Evolutionary conservation across 2,797 vertebrate species (phyloP), one percentile per base, ranked within the genome.

Genomic region (Lutjanus argentimaculatus): DNA sequence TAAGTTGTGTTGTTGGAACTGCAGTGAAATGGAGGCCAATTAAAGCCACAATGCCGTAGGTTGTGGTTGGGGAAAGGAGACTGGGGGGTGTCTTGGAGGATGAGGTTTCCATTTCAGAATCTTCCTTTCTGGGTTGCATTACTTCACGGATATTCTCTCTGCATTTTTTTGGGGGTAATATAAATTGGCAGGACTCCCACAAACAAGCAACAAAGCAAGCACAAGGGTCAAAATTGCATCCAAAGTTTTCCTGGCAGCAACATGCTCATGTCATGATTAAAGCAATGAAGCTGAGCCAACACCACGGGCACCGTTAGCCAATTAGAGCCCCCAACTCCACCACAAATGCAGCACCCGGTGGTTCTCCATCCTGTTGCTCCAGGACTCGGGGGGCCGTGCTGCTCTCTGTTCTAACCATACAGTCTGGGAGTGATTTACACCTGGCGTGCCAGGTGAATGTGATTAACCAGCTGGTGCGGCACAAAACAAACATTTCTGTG

Each of bases 221-320:
- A 79, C 63, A 73, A 74, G 81, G 84, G 85, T 88, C 87, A 87
- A 77, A 90, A 84, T 48, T 72, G 75, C 52, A 73, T 88, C 78
- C 85, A 89, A 80, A 84, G 75, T 87, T 91, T 92, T 91, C 85
- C 90, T 92, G 92, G 92, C 86, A 87, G 86, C 75, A 77, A 61
- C 49, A 13, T 21, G 68, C 65, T 88, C 67, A 21, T 80, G 69
- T 76, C 76, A 66, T 90, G 89, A 92, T 90, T 89, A 90, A 91
- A 89, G 82, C 78, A 42, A 59, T 53, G 59, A 85, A 69, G 80
- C 80, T 5, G 70, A 88, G 86, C 86, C 88, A 90, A 87, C 82
- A 80, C 71, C 72, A 71, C 11, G 73, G 84, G 89, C 53, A 67
- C 74, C 21, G 8, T 76, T 19, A 68, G 82, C 74, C 89, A 88